Base-by-base conservation (phyloP, 2,797 vertebrate genomes). In the Clarias fuscus region DNA sequence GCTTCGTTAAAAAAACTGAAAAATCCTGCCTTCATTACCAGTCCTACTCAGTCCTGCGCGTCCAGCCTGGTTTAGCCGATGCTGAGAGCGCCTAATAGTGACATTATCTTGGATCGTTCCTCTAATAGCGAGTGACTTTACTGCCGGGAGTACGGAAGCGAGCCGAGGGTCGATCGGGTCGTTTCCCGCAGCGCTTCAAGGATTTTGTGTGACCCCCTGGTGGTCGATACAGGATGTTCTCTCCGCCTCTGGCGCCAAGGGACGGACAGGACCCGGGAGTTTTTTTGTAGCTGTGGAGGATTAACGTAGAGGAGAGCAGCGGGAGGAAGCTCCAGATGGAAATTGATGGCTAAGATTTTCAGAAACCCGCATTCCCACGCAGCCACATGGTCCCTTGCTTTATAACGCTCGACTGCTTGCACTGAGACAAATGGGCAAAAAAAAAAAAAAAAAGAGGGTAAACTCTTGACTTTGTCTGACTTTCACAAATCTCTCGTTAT, bases 281-380 rank as follows among this genome's bases (percentile, higher is more conserved):
- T 88, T 84, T 30, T 61, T 88, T 84, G 78, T 17, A 81, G 24
- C 27, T 8, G 43, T 68, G 37, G 62, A 56, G 80, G 76, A 87
- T 81, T 86, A 77, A 24, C 82, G 11, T 80, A 40, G 73, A 86
- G 80, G 83, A 70, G 67, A 82, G 62, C 61, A 83, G 85, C 86
- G 84, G 73, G 71, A 84, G 73, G 53, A 37, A 78, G 65, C 58
- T 83, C 84, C 87, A 89, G 86, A 88, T 87, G 84, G 88, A 81
- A 86, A 89, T 80, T 13, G 27, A 71, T 85, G 73, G 83, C 85
- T 85, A 1, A 48, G 79, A 76, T 72, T 86, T 80, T 62, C 78
- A 85, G 56, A 76, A 84, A 40, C 53, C 73, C 56, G 73, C 58
- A 76, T 70, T 82, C 67, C 70, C 61, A 61, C 15, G 17, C 64